Conservation (phyloP, 1,140 invertebrate genomes). For the Aradophagus sp. region DNA sequence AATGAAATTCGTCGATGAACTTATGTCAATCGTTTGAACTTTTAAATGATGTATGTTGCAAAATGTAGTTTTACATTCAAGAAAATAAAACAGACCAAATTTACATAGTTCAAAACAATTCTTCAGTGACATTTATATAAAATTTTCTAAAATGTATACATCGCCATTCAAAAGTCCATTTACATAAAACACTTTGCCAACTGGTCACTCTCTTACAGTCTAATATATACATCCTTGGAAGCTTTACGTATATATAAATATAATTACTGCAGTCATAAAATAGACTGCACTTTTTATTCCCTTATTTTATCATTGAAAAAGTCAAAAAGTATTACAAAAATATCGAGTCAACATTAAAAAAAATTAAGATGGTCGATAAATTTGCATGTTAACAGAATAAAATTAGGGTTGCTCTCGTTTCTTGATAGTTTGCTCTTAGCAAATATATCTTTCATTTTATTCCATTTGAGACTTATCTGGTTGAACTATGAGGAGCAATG, state of each 20-base stretch:
- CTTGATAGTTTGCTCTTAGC: neutral
- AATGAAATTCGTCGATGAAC: slow-evolving; percentile 26
- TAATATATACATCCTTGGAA: slow-evolving; percentile 26
- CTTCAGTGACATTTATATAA: neutral
- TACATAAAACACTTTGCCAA: no score
- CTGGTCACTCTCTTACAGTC: neutral
- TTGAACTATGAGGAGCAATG: slow-evolving; percentile 83
- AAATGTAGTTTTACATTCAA: slow-evolving; percentile 17
- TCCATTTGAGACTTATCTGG: slow-evolving; percentile 67
- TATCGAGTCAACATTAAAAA: slow-evolving; percentile 5
- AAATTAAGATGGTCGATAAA: slow-evolving; percentile 11
- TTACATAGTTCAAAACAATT: neutral
- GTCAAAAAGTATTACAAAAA: no score
- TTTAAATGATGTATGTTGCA: slow-evolving; percentile 15
- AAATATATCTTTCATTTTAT: slow-evolving; percentile 1
- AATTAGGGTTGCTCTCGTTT: slow-evolving; percentile 25
- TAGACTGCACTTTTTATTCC: no score
- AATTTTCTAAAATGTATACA: neutral
- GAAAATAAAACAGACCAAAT: slow-evolving; percentile 8
- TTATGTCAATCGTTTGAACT: slow-evolving; percentile 10
- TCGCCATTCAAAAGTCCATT: no score
- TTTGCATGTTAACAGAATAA: slow-evolving; percentile 9
- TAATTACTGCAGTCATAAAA: no score
- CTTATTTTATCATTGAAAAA: no score
- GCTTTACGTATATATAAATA: neutral